Evolutionary conservation across 2,797 vertebrate species (phyloP).

Genomic region (Miichthys miiuy): DNA sequence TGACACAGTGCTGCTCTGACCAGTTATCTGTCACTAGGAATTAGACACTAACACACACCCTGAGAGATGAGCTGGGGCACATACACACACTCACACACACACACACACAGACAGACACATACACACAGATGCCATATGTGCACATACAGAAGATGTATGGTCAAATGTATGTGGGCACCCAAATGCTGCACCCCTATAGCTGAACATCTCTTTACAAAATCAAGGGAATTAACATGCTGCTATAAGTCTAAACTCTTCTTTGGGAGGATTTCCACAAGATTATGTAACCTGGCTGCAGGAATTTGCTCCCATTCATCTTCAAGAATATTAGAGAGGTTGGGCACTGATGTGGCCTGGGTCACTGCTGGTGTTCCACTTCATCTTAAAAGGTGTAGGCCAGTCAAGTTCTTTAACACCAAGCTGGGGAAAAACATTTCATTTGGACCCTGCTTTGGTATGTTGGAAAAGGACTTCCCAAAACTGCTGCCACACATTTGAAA

Average conservation of each 20-base stretch:
- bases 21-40: conserved; percentile 79
- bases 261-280: background rate
- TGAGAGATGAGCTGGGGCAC: conserved; percentile 59
- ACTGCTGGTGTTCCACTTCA: background rate
- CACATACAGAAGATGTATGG: background rate
- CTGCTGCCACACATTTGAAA: background rate
- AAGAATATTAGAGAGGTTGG: background rate
- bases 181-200: background rate
- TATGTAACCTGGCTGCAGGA: background rate
- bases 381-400: background rate
- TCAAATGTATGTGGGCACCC: background rate
- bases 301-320: background rate
- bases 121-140: conserved; percentile 13
- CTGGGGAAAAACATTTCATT: background rate
- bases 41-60: conserved; percentile 73
- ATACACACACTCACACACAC: conserved; percentile 8
- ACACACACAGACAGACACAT: conserved; percentile 12
- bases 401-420: background rate
- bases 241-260: background rate
- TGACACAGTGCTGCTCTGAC: conserved; percentile 78
- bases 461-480: background rate
- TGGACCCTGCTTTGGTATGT: background rate
- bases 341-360: background rate
- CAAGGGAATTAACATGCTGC: background rate
- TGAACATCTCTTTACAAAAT: background rate